Base-by-base conservation (phyloP, 2,113 vertebrate species). In the Corapipo altera region DNA sequence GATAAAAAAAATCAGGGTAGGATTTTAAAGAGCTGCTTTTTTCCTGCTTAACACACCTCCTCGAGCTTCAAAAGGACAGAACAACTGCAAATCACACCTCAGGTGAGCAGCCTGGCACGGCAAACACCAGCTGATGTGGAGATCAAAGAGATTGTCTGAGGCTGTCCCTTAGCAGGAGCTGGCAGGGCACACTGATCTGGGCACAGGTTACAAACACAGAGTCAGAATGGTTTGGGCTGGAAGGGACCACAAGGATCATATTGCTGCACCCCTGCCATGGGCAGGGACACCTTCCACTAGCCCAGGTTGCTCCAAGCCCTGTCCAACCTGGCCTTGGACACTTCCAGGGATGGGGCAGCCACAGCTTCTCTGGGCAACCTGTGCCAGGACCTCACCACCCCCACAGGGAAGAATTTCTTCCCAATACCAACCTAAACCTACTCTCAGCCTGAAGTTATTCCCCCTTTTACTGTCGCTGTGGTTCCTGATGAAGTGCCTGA, bases 131-230 rank as follows among this genome's bases (percentile, higher is more conserved):
- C 26, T 46, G 16, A 26, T 15, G 8, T 6, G 16, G 3, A 52
- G 8, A 37, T 8, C 67, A 62, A 39, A 16, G 17, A 11, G 18
- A 13, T 1, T 2, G 0, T 35, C 37, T 61, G 6, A 48, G 44
- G 37, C 24, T 32, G 26, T 4, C 6, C 57, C 35, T 19, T 11
- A 24, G 2, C 1, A 15, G 46, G n/a, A 23, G 19, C 44, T 44
- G 51, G 28, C 72, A 54, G 51, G 20, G 11, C 41, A 41, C 8
- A 6, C 11, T 19, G 46, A 37, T 12, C 4, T 7, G 5, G 41
- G 28, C 1, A 16, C 27, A 20, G 8, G 15, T 44, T 79, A 17
- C 33, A 43, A 46, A 32, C 2, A 1, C 1, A 39, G 8, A 19
- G 46, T 44, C 62, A 32, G 28, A 32, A 32, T 22, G 28, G 20